Percentiles rank a stretch among this genome's conserved stretches.
These are phyloP conservation scores for Dasypogon diadema DNA, from an alignment of 2,888 invertebrate species.

Conservation along the genomic window DNA sequence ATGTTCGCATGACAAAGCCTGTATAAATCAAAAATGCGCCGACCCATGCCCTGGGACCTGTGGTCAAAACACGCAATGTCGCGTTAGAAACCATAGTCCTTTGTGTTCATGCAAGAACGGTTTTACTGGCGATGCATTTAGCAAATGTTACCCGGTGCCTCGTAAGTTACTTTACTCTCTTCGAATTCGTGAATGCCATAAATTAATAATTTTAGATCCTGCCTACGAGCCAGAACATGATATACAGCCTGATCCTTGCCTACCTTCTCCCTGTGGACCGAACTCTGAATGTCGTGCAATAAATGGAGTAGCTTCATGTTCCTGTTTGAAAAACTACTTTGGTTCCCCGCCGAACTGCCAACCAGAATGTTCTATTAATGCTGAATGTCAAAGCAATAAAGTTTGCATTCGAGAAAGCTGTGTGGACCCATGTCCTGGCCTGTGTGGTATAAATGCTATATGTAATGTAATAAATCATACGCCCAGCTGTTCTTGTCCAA, in stretches of 20 bases:
- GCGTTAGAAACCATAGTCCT: conserved; percentile 82
- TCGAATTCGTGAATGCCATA: not conserved
- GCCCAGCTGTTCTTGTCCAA: conserved; percentile 76
- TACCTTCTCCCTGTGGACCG: conserved; percentile 81
- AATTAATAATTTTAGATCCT: conserved; percentile 57
- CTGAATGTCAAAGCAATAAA: conserved; percentile 77
- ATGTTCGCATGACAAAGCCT: conserved; percentile 74
- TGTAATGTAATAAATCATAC: conserved; percentile 78
- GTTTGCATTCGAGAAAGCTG: conserved; percentile 83
- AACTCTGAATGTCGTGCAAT: conserved; percentile 76
- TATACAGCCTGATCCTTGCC: conserved; percentile 73
- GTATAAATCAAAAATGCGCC: conserved; percentile 75
- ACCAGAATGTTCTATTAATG: conserved; percentile 82
- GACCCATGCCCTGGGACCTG: conserved; percentile 76
- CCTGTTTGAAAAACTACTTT: conserved; percentile 79
- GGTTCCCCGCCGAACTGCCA: conserved; percentile 81
- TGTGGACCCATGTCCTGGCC: conserved; percentile 76
- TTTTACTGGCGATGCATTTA: conserved; percentile 82
- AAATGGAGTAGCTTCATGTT: conserved; percentile 72
- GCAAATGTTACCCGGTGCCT: conserved; percentile 71
- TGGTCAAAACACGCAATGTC: conserved; percentile 77
- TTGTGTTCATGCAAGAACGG: conserved; percentile 79
- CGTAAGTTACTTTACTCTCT: conserved; percentile 61
- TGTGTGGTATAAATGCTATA: conserved; percentile 74
- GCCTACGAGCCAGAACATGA: conserved; percentile 60